phyloP scores from a whole-genome alignment of 2,113 vertebrate species.

The Sterrhoptilus dennistouni region DNA sequence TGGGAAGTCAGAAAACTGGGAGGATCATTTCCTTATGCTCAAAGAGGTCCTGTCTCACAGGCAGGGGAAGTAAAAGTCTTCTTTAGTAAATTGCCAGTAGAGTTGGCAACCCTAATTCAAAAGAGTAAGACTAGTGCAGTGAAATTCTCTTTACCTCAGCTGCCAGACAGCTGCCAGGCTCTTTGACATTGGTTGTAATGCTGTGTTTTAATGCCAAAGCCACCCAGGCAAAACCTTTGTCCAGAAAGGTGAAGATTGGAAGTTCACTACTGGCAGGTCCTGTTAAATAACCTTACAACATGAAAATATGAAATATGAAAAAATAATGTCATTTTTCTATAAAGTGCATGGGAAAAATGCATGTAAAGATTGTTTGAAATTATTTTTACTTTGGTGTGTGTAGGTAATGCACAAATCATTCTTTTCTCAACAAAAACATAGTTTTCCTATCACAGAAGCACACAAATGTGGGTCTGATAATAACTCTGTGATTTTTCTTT shows the following conservation, averaged over 20 bases:
- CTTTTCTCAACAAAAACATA: background rate
- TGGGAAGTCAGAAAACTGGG: background rate
- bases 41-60: background rate
- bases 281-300: background rate
- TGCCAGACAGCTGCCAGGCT: background rate
- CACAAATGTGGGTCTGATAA: background rate
- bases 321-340: background rate
- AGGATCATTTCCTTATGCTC: background rate
- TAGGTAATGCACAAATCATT: background rate
- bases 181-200: background rate
- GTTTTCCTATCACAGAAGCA: background rate
- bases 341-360: background rate
- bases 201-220: background rate
- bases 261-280: background rate
- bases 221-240: background rate
- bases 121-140: background rate
- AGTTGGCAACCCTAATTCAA: background rate
- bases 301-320: background rate
- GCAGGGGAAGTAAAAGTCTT: background rate
- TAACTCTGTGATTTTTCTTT: background rate
- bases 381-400: background rate
- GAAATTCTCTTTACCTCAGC: background rate
- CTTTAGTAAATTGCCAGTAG: background rate
- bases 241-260: background rate
- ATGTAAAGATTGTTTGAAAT: background rate